These are phyloP conservation scores for Diarsia brunnea DNA, from an alignment of 2,888 invertebrate species.

Conservation along the genomic window DNA sequence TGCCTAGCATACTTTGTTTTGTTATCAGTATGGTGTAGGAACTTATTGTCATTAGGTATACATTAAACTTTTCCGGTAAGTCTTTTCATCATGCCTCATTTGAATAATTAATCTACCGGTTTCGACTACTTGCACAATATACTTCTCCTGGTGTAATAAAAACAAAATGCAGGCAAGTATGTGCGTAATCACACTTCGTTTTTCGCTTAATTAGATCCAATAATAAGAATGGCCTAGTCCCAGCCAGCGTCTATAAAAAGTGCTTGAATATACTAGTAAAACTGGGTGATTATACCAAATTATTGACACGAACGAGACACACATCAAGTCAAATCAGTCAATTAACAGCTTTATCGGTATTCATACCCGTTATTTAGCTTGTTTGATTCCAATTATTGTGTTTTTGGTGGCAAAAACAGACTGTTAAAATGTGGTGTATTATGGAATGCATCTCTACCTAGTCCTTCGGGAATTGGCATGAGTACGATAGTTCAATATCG, in stretches of 20 bases:
- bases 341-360: not conserved
- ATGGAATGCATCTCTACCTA: not conserved
- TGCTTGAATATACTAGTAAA: conserved; percentile 14
- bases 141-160: not conserved
- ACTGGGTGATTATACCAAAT: conserved; percentile 26
- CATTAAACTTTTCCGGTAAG: not conserved
- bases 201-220: conserved; percentile 21
- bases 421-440: not conserved
- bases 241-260: conserved; percentile 8
- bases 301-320: not conserved
- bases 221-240: conserved; percentile 15
- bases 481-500: no score
- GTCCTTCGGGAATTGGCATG: not conserved
- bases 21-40: no score
- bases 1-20: conserved; percentile 33
- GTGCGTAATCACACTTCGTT: not conserved
- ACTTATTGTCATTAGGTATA: no score
- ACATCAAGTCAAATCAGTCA: not conserved
- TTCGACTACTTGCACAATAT: not conserved
- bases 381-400: not conserved
- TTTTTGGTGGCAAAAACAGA: not conserved
- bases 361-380: no score
- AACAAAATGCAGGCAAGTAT: not conserved
- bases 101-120: not conserved
- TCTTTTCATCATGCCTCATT: not conserved